Conservation (phyloP, 1,140 invertebrate species). For the Sesamia nonagrioides region DNA sequence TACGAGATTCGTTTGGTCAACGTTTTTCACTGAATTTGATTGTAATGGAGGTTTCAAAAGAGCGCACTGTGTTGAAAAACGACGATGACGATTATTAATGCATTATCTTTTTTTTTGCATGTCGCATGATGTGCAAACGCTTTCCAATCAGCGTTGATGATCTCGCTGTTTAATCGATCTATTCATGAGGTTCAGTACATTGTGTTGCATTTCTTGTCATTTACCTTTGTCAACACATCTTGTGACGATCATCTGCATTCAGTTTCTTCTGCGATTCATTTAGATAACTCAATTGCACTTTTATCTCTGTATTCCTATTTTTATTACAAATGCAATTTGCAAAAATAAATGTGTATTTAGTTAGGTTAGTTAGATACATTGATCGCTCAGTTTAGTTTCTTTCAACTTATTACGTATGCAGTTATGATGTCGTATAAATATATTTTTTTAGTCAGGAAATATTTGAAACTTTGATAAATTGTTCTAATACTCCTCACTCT, state of each 20-base stretch:
- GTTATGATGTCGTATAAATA: neutral
- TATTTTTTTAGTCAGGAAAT: neutral
- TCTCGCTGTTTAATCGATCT: slow-evolving; percentile 58
- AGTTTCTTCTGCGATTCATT: neutral
- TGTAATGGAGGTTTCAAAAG: slow-evolving; percentile 36
- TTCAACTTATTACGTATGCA: neutral
- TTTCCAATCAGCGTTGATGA: slow-evolving; percentile 62
- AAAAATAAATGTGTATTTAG: neutral
- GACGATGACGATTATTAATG: slow-evolving; percentile 51
- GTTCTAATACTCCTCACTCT: neutral
- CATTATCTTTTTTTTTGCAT: slow-evolving; percentile 46
- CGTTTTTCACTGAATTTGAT: neutral
- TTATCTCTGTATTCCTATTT: neutral
- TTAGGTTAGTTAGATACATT: slow-evolving; percentile 1
- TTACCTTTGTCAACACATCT: slow-evolving; percentile 22
- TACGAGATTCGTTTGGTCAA: slow-evolving; percentile 42
- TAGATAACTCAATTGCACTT: neutral
- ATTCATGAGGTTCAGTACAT: slow-evolving; percentile 59
- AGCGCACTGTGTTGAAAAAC: slow-evolving; percentile 40
- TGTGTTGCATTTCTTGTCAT: slow-evolving; percentile 22
- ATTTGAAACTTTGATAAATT: slow-evolving; percentile 2
- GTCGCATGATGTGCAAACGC: slow-evolving; percentile 47
- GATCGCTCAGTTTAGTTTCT: neutral
- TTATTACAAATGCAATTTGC: neutral
- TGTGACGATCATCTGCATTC: neutral